These are phyloP conservation scores for Spodoptera frugiperda DNA, from an alignment of 1,140 invertebrate species.

Conservation along the genomic window DNA sequence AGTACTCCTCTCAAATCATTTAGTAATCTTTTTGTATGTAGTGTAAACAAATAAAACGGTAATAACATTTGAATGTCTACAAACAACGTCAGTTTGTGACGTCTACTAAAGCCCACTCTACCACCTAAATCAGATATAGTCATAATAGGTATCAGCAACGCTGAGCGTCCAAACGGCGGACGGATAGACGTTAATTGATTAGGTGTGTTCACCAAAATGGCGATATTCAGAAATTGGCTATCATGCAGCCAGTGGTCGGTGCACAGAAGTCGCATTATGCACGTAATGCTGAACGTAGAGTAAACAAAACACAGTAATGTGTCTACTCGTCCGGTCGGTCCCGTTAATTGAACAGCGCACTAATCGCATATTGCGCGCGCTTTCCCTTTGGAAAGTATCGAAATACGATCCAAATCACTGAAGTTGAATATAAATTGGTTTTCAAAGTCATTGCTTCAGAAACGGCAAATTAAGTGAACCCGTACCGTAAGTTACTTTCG, in stretches of 20 bases:
- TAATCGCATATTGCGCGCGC: constrained; percentile 74
- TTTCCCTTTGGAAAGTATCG: constrained; percentile 81
- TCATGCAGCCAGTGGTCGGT: not conserved
- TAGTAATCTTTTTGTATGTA: not conserved
- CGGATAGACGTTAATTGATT: not conserved
- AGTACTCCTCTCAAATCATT: constrained; percentile 2
- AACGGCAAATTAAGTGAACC: constrained; percentile 33
- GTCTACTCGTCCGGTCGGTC: constrained; percentile 60
- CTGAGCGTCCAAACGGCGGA: not conserved
- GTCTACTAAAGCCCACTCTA: not conserved
- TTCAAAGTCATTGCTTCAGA: constrained; percentile 40
- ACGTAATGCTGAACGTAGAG: constrained; percentile 24
- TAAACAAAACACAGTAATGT: constrained; percentile 46
- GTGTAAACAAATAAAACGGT: not conserved
- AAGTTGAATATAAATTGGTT: constrained; percentile 43
- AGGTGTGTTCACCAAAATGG: not conserved
- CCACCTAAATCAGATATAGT: not conserved
- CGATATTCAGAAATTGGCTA: constrained; percentile 17
- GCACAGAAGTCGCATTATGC: constrained; percentile 13
- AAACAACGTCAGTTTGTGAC: not conserved
- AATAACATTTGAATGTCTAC: too few species aligned
- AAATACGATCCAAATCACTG: constrained; percentile 53
- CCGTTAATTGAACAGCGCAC: constrained; percentile 76
- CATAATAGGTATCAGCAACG: not conserved
- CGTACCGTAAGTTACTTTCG: constrained; percentile 29